These are phyloP conservation scores for Caenorhabditis macrosperma DNA, from an alignment of 2,888 invertebrate genomes.

Conservation along the genomic window DNA sequence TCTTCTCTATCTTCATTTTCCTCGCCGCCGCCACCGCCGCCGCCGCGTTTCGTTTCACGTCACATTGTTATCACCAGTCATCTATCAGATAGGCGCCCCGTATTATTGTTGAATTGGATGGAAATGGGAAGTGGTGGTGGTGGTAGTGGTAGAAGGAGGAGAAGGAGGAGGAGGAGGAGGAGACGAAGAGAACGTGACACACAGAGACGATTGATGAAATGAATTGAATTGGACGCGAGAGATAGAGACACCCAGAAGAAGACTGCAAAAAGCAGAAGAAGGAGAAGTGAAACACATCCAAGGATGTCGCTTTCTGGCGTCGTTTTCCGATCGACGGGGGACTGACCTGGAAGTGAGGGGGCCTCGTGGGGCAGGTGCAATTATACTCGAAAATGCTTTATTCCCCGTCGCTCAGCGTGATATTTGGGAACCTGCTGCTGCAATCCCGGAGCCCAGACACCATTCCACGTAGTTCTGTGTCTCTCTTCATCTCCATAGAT, in stretches of 20 bases:
- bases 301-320: neutral
- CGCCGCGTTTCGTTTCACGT: constrained; percentile 44
- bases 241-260: constrained; percentile 16
- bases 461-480: no score
- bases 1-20: constrained; percentile 3
- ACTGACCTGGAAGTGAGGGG: constrained; percentile 1
- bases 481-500: no score
- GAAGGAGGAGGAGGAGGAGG: constrained; percentile 2
- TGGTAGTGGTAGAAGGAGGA: neutral
- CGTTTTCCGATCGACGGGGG: neutral
- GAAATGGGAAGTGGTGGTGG: constrained; percentile 28
- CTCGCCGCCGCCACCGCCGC: neutral
- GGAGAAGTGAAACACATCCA: constrained; percentile 1
- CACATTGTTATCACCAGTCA: constrained; percentile 57
- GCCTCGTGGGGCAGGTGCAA: no score
- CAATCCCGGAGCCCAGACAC: no score
- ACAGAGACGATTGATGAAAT: constrained; percentile 41
- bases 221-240: constrained; percentile 48
- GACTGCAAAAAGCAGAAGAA: constrained; percentile 31
- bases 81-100: constrained; percentile 58
- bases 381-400: no score
- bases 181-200: constrained; percentile 27
- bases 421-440: no score
- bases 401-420: no score
- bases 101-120: constrained; percentile 54